A percentile compares a stretch with the other conserved stretches of the same genome.
Evolutionary conservation across 2,888 invertebrate species (phyloP).

Genomic region (Pandemis heparana): DNA sequence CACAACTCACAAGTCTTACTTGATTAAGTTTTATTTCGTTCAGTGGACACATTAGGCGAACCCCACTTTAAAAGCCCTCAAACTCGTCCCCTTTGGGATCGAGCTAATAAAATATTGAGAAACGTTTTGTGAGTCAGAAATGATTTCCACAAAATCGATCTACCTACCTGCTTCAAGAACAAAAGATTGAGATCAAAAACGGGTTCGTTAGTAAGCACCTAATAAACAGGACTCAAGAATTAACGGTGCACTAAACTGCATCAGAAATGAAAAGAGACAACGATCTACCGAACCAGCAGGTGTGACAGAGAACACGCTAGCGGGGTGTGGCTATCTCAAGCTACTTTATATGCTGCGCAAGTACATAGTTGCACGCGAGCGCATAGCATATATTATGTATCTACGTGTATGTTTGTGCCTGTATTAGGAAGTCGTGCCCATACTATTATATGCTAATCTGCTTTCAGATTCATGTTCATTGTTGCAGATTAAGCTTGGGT

Average conservation of each 20-base stretch:
- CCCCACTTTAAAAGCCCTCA: not conserved
- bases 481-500: conserved; percentile 57
- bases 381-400: conserved; percentile 52
- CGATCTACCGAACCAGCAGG: conserved; percentile 53
- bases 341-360: conserved; percentile 73
- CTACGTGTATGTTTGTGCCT: conserved; percentile 49
- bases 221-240: conserved; percentile 56
- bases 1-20: conserved; percentile 15
- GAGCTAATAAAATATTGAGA: not conserved
- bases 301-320: conserved; percentile 67
- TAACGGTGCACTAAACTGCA: conserved; percentile 59
- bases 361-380: conserved; percentile 70
- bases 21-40: conserved; percentile 29
- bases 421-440: conserved; percentile 62
- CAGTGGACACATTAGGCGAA: conserved; percentile 13
- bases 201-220: conserved; percentile 45
- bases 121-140: conserved; percentile 1
- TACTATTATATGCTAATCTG: conserved; percentile 75
- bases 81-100: not conserved
- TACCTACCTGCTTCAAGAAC: not conserved
- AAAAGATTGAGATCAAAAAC: conserved; percentile 10
- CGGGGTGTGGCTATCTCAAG: conserved; percentile 78
- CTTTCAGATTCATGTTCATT: conserved; percentile 63
- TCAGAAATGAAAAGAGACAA: conserved; percentile 55
- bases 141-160: not conserved